These are phyloP conservation scores for Diarsia dahlii DNA, from an alignment of 2,888 invertebrate genomes.

Conservation along the genomic window DNA sequence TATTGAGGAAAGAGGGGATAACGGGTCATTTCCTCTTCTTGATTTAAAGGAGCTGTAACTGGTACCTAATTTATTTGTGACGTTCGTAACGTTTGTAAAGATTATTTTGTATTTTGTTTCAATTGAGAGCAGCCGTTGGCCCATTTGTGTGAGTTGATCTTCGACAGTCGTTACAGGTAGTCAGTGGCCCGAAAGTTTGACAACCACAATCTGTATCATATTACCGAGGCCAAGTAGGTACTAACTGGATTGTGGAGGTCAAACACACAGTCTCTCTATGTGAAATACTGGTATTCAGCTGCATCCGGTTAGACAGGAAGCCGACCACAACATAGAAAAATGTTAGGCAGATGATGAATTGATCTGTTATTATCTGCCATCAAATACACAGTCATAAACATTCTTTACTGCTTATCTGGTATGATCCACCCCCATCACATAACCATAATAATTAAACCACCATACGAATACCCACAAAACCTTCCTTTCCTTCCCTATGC, in stretches of 20 bases:
- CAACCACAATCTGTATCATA: too few relatives aligned
- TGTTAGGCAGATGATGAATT: background rate
- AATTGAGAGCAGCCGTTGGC: too few relatives aligned
- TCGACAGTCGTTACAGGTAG: too few relatives aligned
- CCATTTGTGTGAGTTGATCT: too few relatives aligned
- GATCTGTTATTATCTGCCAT: background rate
- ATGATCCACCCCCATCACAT: background rate
- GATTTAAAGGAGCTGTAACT: background rate
- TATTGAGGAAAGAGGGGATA: background rate
- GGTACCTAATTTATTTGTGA: background rate
- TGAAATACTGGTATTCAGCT: too few relatives aligned
- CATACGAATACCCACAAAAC: background rate
- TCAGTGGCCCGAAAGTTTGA: too few relatives aligned
- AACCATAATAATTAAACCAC: constrained; percentile 5
- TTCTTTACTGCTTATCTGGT: background rate
- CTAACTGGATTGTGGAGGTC: too few relatives aligned
- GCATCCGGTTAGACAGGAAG: too few relatives aligned
- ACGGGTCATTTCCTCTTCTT: constrained; percentile 20
- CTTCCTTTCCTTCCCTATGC: background rate
- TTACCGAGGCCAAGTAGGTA: too few relatives aligned
- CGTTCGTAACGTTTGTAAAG: background rate
- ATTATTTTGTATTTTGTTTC: background rate
- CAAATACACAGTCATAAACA: background rate
- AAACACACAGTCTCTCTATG: too few relatives aligned
- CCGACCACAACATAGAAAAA: too few relatives aligned